These are phyloP conservation scores for Acipenser transmontanus DNA, from an alignment of 2,797 vertebrate genomes.

Conservation along the genomic window DNA sequence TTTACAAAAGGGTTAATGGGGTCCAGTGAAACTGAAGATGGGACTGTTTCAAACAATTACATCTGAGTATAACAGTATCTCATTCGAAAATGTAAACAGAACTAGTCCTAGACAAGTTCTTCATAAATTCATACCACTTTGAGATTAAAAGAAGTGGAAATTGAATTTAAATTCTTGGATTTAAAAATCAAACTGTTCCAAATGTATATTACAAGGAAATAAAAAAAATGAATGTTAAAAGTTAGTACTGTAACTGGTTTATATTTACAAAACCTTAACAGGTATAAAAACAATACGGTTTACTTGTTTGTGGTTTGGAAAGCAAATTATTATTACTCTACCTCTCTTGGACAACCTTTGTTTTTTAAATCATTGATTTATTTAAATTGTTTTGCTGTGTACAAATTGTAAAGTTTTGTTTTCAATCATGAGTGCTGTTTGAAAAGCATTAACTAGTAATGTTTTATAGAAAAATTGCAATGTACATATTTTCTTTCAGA, in stretches of 20 bases:
- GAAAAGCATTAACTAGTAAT: background rate
- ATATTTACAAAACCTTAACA: background rate
- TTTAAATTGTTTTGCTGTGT: conserved; percentile 34
- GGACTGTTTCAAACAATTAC: too few species aligned
- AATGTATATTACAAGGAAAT: background rate
- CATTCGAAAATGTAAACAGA: too few species aligned
- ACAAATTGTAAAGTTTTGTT: conserved; percentile 43
- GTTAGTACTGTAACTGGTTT: background rate
- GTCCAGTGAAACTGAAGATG: too few species aligned
- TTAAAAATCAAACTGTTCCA: background rate
- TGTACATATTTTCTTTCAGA: conserved; percentile 18
- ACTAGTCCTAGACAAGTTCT: too few species aligned
- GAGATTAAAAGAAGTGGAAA: too few species aligned
- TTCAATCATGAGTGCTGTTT: conserved; percentile 28
- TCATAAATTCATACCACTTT: too few species aligned
- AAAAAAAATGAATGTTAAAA: conserved; percentile 1
- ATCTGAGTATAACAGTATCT: too few species aligned
- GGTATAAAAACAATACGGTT: background rate
- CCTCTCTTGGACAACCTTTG: background rate
- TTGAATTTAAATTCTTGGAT: too few species aligned
- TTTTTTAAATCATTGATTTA: background rate
- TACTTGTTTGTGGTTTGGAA: background rate
- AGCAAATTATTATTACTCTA: background rate
- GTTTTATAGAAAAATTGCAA: background rate
- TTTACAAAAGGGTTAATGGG: too few species aligned